Base-by-base conservation (phyloP, 2,888 invertebrate species). In the Crossocerus cetratus region DNA sequence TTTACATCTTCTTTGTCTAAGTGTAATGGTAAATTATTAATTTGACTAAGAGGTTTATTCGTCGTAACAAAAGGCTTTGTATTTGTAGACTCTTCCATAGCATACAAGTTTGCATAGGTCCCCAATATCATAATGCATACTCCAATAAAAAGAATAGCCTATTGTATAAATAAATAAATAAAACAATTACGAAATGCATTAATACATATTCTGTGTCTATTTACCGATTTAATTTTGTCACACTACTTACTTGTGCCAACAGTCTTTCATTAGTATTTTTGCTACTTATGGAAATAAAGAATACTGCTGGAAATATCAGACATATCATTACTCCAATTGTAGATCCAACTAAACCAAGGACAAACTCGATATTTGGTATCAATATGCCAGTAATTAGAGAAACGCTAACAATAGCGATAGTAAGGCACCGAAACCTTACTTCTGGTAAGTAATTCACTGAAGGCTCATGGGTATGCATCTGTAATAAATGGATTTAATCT, bases 261-360 rank as follows among this genome's bases (percentile, higher is more conserved):
- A 95, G 88, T 82, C 96, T 93, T 87, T 98, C 98, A 80, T 95
- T 96, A 0, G 96, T 96, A 78, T 96, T 94, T 89, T 96, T 97
- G 57, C 94, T 94, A 11, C 96, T 95, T 72, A 98, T 93, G 76
- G 94, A 94, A 43, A 98, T 93, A 89, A 97, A 98, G 87, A 97
- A 96, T 0, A 96, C 93, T 0, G 98, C 96, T 0, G 99, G 99
- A 86, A 98, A 96, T 86, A 99, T 94, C 44, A 98, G 94, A 85
- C 98, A 98, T 79, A 99, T 95, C 79, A 97, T 93, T 14, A 97
- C 96, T 0, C 99, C 99, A 82, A 98, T 97, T 0, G 99, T 98
- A 1, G 99, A 97, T 0, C 99, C 99, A 45, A 98, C 95, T 44
- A 99, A 91, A 0, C 98, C 98, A 70, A 99, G 93, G 65, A 99